Conservation (phyloP, 2,888 invertebrate species). For the Calameuta filiformis region DNA sequence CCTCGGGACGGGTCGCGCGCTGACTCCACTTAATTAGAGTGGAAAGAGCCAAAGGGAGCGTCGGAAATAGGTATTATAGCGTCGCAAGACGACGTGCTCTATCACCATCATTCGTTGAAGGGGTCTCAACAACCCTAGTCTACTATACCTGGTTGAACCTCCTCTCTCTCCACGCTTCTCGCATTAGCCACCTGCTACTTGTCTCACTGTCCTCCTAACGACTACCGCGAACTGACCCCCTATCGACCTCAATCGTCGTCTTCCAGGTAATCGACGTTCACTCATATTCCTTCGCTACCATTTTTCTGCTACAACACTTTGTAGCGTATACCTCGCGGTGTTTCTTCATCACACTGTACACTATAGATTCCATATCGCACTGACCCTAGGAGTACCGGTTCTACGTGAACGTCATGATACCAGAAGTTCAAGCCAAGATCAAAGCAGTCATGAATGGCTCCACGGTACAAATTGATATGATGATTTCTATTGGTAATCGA, state of each 20-base stretch:
- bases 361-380: neutral
- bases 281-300: neutral
- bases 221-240: conserved; percentile 28
- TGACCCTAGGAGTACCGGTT: neutral
- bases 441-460: neutral
- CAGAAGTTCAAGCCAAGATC: neutral
- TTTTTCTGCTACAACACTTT: neutral
- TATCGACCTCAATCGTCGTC: conserved; percentile 1
- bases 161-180: conserved; percentile 27
- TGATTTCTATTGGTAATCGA: neutral
- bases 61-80: conserved; percentile 31
- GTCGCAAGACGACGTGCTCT: conserved; percentile 52
- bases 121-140: neutral
- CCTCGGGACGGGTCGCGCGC: conserved; percentile 25
- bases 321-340: neutral
- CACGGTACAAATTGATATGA: neutral
- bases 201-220: conserved; percentile 37
- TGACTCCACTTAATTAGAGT: conserved; percentile 57
- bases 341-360: neutral
- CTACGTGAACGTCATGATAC: neutral
- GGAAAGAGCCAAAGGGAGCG: conserved; percentile 22
- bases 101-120: conserved; percentile 49
- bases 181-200: conserved; percentile 57
- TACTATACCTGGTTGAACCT: neutral
- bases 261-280: neutral